A percentile compares a stretch with the other conserved stretches of the same genome.
phyloP scores from a whole-genome alignment of 2,797 vertebrate genomes.

The Onychomys torridus region DNA sequence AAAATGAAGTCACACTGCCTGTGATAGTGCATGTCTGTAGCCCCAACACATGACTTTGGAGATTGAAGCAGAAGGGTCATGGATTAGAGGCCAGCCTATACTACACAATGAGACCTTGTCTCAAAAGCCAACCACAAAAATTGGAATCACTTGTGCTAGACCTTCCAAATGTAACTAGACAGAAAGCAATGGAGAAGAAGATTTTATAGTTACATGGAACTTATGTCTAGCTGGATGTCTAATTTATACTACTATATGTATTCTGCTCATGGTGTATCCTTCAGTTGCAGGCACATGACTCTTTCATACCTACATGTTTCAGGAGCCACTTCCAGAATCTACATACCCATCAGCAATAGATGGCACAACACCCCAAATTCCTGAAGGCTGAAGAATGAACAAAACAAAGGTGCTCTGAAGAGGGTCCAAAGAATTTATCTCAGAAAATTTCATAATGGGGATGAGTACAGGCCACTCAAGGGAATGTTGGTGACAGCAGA shows the following conservation, averaged over 20 bases:
- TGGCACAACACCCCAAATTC: not conserved
- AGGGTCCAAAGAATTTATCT: not conserved
- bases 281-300: too few relatives aligned
- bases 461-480: not conserved
- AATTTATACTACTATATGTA: not conserved
- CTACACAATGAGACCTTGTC: not conserved
- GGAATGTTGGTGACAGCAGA: not conserved
- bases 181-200: not conserved
- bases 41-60: not conserved
- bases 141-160: not conserved
- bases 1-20: not conserved
- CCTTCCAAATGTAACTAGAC: not conserved
- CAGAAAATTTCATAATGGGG: not conserved
- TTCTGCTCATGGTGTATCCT: not conserved
- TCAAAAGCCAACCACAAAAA: not conserved
- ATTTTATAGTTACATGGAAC: not conserved
- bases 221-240: not conserved
- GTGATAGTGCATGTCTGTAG: not conserved
- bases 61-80: not conserved
- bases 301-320: not conserved
- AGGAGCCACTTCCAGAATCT: not conserved
- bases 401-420: not conserved
- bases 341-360: not conserved
- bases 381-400: not conserved
- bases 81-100: not conserved